phyloP scores from a whole-genome alignment of 2,113 vertebrate species.

The Melanostigma gelatinosum region DNA sequence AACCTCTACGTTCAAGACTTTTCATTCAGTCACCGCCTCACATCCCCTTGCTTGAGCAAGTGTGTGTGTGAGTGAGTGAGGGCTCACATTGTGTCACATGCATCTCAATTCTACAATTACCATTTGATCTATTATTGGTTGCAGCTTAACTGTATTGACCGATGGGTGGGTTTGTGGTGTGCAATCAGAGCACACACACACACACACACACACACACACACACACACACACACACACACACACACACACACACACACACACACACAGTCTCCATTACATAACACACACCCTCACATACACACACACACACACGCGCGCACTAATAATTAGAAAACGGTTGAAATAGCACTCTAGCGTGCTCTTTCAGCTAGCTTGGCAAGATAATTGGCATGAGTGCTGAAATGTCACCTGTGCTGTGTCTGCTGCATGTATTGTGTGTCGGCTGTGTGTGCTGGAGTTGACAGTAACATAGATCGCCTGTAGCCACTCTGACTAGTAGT shows the following conservation, averaged over 20 bases:
- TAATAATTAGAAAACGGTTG: constrained; percentile 33
- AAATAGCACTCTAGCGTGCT: constrained; percentile 27
- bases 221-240: background rate
- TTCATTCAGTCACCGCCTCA: constrained; percentile 2
- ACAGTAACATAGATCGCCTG: constrained; percentile 11
- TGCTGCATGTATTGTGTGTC: background rate
- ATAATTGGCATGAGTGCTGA: constrained; percentile 23
- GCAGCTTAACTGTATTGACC: constrained; percentile 15
- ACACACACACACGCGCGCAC: background rate
- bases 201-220: background rate
- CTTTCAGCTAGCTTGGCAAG: background rate
- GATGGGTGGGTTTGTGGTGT: constrained; percentile 21
- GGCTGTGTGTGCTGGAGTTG: background rate
- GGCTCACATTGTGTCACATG: constrained; percentile 42
- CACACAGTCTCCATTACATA: too few species aligned
- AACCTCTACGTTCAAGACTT: constrained; percentile 32
- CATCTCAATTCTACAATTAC: constrained; percentile 56
- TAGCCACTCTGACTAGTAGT: constrained; percentile 41
- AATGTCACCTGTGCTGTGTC: constrained; percentile 29
- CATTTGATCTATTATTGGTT: constrained; percentile 55
- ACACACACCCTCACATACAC: too few species aligned
- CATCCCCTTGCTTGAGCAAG: constrained; percentile 8
- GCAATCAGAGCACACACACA: constrained; percentile 31
- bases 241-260: background rate
- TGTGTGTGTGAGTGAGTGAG: constrained; percentile 9